Conservation (phyloP, 1,140 invertebrate genomes). For the Diuraphis noxia region DNA sequence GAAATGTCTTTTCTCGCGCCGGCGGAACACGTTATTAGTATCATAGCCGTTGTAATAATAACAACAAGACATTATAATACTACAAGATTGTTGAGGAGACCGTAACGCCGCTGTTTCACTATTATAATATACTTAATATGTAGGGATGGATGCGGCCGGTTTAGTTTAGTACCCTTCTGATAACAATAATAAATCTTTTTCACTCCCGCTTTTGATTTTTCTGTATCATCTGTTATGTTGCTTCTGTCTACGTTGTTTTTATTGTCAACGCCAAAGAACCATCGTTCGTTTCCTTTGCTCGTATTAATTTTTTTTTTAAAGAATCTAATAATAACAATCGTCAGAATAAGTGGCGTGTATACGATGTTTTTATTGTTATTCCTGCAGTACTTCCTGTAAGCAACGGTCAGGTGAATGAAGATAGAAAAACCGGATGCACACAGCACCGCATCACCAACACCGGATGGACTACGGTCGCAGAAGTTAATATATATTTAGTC, state of each 20-base stretch:
- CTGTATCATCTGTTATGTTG: slow-evolving; percentile 30
- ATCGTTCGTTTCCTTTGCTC: slow-evolving; percentile 22
- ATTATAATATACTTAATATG: slow-evolving; percentile 20
- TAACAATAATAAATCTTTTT: slow-evolving; percentile 47
- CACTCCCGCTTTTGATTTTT: slow-evolving; percentile 33
- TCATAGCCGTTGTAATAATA: slow-evolving; percentile 37
- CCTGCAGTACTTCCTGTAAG: slow-evolving; percentile 28
- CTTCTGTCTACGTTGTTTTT: slow-evolving; percentile 21
- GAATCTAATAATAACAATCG: slow-evolving; percentile 39
- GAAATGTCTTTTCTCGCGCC: slow-evolving; percentile 47
- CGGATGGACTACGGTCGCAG: slow-evolving; percentile 21
- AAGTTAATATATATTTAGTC: slow-evolving; percentile 37
- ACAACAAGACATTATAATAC: slow-evolving; percentile 34
- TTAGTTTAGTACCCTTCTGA: slow-evolving; percentile 43
- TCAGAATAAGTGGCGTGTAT: slow-evolving; percentile 20
- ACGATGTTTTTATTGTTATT: slow-evolving; percentile 31
- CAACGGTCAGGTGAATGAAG: slow-evolving; percentile 30
- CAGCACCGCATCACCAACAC: slow-evolving; percentile 15
- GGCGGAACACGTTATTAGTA: slow-evolving; percentile 41
- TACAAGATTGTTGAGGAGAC: slow-evolving; percentile 34
- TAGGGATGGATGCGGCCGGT: slow-evolving; percentile 35
- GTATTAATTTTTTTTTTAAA: background rate
- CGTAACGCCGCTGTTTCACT: slow-evolving; percentile 29
- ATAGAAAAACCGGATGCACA: slow-evolving; percentile 38
- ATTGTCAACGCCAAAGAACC: slow-evolving; percentile 23